Conservation (phyloP, 2,888 invertebrate species). For the Anarsia innoxiella region DNA sequence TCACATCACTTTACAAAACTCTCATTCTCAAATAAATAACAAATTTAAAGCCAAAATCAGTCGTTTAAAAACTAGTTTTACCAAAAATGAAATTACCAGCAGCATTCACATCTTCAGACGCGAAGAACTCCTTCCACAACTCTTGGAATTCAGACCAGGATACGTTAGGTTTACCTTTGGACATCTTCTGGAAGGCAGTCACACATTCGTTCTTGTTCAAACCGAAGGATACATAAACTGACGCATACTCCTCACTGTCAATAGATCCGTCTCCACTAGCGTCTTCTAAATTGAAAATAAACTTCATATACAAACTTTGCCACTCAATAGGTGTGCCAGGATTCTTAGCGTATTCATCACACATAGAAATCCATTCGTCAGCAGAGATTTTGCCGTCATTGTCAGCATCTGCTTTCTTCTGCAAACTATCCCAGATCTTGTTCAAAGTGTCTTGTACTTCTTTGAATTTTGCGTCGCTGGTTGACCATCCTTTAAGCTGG, state of each 20-base stretch:
- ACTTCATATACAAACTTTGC: slow-evolving; percentile 89
- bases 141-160: slow-evolving; percentile 84
- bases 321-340: slow-evolving; percentile 84
- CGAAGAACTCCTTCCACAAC: slow-evolving; percentile 91
- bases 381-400: slow-evolving; percentile 89
- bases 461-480: slow-evolving; percentile 81
- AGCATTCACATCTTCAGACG: slow-evolving; percentile 83
- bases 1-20: background rate
- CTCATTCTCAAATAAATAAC: slow-evolving; percentile 1
- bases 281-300: slow-evolving; percentile 91
- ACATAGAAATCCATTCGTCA: slow-evolving; percentile 92
- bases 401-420: slow-evolving; percentile 86
- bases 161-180: slow-evolving; percentile 82
- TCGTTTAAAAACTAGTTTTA: slow-evolving; percentile 80
- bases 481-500: slow-evolving; percentile 84
- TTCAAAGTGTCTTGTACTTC: slow-evolving; percentile 83
- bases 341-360: slow-evolving; percentile 86
- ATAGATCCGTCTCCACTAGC: slow-evolving; percentile 85
- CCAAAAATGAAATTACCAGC: slow-evolving; percentile 93
- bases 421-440: slow-evolving; percentile 89
- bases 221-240: slow-evolving; percentile 87
- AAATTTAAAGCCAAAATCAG: background rate
- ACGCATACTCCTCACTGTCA: slow-evolving; percentile 87
- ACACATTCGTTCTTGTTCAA: slow-evolving; percentile 82
- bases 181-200: slow-evolving; percentile 86